Evolutionary conservation across 2,113 vertebrate genomes (phyloP), one percentile per base, ranked within the genome.

Genomic region (Brevimyrus niger): DNA sequence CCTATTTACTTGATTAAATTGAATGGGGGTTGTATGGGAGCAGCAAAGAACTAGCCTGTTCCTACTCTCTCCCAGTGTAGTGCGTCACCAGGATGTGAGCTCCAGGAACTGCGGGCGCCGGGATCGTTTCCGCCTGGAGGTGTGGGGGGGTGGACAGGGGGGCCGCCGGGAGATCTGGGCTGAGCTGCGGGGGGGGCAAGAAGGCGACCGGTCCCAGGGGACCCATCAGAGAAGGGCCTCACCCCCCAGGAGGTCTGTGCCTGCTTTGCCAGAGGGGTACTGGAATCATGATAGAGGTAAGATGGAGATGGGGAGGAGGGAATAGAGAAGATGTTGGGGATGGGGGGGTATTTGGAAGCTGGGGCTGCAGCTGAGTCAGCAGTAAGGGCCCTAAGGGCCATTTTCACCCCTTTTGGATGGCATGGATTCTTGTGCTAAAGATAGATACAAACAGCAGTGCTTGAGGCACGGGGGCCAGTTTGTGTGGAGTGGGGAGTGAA

Each of bases 51-150:
- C 21, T 38, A 44, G 69, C 23, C 47, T 88, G n/a, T 69, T 35
- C 46, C 38, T 87, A 42, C 92, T 73, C 86, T 35, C 84, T 19
- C 86, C 23, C 90, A 95, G 95, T 88, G 94, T 95, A 53, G 94
- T 94, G 73, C 93, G 94, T 84, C 94, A 95, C 21, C 89, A 92
- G 90, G 93, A 95, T 38, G 91, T 93, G 55, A 90, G 91, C 69
- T 89, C 92, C 76, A 90, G 88, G 38, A 92, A 94, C 86, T 92
- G 92, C 90, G 93, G 93, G 4, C 76, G 93, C 87, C 91, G 91
- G 69, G 94, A 95, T 88, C 92, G 93, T 15, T 95, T 96, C 90
- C 92, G 94, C 23, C 91, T 96, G 90, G 94, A 95, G 47, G 92
- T 96, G 15, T 93, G 89, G 55, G 93, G 94, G 58, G 94, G 93